Evolutionary conservation across 1,140 invertebrate genomes (phyloP), one percentile per base, ranked within the genome.

Genomic region (Drosophila micromelanica): DNA sequence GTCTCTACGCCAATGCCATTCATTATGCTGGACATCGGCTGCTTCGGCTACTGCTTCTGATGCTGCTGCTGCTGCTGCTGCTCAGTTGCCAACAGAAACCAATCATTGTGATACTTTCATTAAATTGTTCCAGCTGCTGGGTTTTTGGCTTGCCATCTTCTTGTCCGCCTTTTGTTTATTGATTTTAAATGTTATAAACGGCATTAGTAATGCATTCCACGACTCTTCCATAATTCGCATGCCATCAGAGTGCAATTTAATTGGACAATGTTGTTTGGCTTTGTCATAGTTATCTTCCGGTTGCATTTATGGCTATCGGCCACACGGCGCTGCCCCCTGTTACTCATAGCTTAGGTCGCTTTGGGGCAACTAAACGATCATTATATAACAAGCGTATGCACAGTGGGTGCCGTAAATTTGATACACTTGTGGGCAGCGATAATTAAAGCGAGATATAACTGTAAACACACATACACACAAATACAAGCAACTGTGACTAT

Each of bases 31-130:
- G 84, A 90, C 84, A 89, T 35, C 32, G 65, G 61, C 67, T 40
- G 49, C 38, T 23, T 9, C 37, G 42, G 54, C 54, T 38, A 23
- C 78, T 81, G 79, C 78, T 38, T 23, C 78, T 81, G 79, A 73
- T 17, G 17, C 17, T 17, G 17, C 17, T 17, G 17, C 17, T 17
- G 2, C 17, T 17, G 17, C 38, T 57, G 38, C 78, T 81, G 79
- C 78, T 78, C 77, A 87, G 84, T 80, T 75, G 79, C 79, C 80
- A 80, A 81, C 81, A 67, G 79, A 89, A 89, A 89, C 84, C 84
- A 89, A 89, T 89, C 85, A 89, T 89, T 89, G 84, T 84, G 84
- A 89, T 89, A 89, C 85, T 89, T 89, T 89, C 84, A 89, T 89
- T 89, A 89, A 89, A 89, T 72, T 87, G 69, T 32, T 54, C 59